Percentiles rank a stretch among this genome's conserved stretches.
Conservation (phyloP, 2,888 invertebrate genomes). For the Pimpla rufipes region DNA sequence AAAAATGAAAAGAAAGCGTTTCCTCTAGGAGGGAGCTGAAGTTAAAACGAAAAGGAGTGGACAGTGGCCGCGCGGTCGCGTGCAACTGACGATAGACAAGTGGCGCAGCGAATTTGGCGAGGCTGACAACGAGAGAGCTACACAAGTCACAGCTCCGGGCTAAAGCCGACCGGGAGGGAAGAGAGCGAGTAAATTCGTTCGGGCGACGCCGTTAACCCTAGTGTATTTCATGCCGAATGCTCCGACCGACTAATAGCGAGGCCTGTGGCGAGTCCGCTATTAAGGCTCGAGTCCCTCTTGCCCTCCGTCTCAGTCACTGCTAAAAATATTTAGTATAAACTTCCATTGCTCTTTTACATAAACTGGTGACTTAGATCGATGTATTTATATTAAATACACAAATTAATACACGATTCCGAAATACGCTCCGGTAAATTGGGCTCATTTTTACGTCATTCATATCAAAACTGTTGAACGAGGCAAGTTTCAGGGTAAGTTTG, state of each 20-base stretch:
- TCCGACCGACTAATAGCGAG: background rate
- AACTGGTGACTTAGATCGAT: too few relatives aligned
- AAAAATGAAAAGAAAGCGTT: too few relatives aligned
- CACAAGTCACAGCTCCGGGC: constrained; percentile 20
- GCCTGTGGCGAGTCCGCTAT: background rate
- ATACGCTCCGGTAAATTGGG: too few relatives aligned
- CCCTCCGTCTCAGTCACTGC: background rate
- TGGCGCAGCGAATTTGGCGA: background rate
- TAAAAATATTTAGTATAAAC: background rate
- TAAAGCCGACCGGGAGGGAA: constrained; percentile 9
- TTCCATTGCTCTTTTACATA: too few relatives aligned
- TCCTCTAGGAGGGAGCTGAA: too few relatives aligned
- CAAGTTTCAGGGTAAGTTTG: too few relatives aligned
- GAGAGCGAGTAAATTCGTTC: constrained; percentile 25
- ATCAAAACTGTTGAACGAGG: too few relatives aligned
- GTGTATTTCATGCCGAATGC: background rate
- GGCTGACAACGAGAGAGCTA: background rate
- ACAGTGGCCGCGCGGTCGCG: background rate
- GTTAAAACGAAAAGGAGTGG: too few relatives aligned
- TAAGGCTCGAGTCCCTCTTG: constrained; percentile 4
- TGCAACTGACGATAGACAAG: constrained; percentile 2
- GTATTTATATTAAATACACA: too few relatives aligned
- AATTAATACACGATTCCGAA: too few relatives aligned
- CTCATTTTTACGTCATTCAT: too few relatives aligned
- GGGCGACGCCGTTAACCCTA: constrained; percentile 45